These are phyloP conservation scores for Stichopus chloronotus DNA, from an alignment of 35 echinoderm and acorn worm species.

Conservation along the genomic window DNA sequence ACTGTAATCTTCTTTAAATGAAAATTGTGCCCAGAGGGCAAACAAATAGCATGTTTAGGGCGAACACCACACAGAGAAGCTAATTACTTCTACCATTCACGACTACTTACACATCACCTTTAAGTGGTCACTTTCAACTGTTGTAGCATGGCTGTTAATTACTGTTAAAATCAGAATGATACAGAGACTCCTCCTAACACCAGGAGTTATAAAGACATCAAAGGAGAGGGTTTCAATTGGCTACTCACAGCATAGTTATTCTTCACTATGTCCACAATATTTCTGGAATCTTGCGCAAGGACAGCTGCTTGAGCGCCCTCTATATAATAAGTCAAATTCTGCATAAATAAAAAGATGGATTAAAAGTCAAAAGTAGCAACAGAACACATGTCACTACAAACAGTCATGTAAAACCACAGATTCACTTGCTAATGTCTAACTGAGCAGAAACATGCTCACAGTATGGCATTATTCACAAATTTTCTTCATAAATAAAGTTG, in stretches of 20 bases:
- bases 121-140: no score
- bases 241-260: conserved; percentile 80
- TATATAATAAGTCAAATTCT: conserved; percentile 86
- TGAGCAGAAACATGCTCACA: neutral
- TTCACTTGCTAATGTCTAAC: neutral
- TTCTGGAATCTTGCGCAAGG: conserved; percentile 78
- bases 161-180: no score
- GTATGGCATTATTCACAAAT: neutral
- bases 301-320: conserved; percentile 84
- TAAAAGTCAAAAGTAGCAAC: neutral
- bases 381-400: neutral
- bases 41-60: no score
- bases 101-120: no score
- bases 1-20: no score
- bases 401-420: neutral
- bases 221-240: neutral
- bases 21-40: no score
- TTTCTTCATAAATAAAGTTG: neutral
- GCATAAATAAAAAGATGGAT: neutral
- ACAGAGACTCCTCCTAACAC: no score
- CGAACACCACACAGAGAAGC: no score
- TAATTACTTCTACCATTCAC: no score
- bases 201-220: neutral
- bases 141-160: no score
- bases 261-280: conserved; percentile 89